These are phyloP conservation scores for Stegana nigrithorax DNA, from an alignment of 2,888 invertebrate species.

Conservation along the genomic window DNA sequence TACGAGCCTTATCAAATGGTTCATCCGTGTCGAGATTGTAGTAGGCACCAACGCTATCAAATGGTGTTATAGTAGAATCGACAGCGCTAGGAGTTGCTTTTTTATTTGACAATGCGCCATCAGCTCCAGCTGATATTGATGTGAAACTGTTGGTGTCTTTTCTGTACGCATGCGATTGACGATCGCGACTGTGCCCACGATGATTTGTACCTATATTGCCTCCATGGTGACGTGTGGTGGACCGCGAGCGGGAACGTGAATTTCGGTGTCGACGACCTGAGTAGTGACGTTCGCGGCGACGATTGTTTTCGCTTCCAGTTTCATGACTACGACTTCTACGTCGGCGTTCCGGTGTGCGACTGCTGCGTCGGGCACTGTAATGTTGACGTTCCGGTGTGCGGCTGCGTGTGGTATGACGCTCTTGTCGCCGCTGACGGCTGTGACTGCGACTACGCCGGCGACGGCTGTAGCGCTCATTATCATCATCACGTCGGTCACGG, in stretches of 20 bases:
- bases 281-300: conserved; percentile 23
- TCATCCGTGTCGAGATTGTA: conserved; percentile 62
- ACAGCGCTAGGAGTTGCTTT: conserved; percentile 24
- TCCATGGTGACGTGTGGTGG: conserved; percentile 23
- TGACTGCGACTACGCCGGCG: conserved; percentile 38
- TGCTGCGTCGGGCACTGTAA: conserved; percentile 8
- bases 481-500: conserved; percentile 25
- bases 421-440: not conserved
- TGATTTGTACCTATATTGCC: conserved; percentile 1
- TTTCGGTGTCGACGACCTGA: conserved; percentile 26
- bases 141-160: conserved; percentile 5
- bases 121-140: conserved; percentile 28
- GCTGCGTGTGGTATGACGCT: conserved; percentile 23
- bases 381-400: conserved; percentile 28
- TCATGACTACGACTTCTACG: conserved; percentile 21
- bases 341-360: conserved; percentile 32
- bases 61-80: conserved; percentile 21
- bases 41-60: conserved; percentile 47
- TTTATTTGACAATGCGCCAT: conserved; percentile 26
- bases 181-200: conserved; percentile 10
- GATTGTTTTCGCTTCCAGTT: conserved; percentile 26
- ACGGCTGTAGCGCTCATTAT: conserved; percentile 40
- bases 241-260: conserved; percentile 30
- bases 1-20: conserved; percentile 66
- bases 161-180: conserved; percentile 23